phyloP scores from a whole-genome alignment of 64 coral and sea anemone species.

The Acropora yongei region DNA sequence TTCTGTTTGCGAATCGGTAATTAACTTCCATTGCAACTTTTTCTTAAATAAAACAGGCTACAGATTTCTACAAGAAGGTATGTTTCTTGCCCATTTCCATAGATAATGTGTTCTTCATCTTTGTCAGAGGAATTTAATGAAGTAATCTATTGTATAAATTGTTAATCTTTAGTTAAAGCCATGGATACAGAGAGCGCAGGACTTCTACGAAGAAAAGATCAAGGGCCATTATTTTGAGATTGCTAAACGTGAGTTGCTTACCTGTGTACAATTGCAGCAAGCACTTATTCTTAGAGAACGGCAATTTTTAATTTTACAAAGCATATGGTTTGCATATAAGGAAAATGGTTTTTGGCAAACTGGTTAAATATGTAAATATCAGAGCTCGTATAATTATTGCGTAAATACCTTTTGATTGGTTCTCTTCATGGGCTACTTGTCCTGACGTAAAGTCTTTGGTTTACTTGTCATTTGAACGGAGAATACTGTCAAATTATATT shows the following conservation, averaged over 20 bases:
- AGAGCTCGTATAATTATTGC: too few relatives aligned
- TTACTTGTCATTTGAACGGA: too few relatives aligned
- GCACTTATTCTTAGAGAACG: too few relatives aligned
- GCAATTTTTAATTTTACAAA: too few relatives aligned
- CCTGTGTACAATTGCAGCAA: too few relatives aligned
- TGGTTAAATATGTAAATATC: too few relatives aligned
- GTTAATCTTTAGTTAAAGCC: slow-evolving; percentile 23
- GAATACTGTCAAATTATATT: too few relatives aligned
- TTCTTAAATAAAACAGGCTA: slow-evolving; percentile 14
- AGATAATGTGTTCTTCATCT: not conserved
- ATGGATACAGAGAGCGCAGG: slow-evolving; percentile 40
- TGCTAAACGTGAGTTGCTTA: slow-evolving; percentile 23
- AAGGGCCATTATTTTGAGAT: slow-evolving; percentile 67
- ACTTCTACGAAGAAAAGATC: slow-evolving; percentile 59
- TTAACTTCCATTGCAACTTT: not conserved
- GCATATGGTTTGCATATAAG: too few relatives aligned
- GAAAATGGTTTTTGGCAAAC: too few relatives aligned
- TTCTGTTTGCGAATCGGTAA: not conserved
- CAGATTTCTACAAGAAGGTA: slow-evolving; percentile 62
- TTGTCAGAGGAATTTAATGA: not conserved
- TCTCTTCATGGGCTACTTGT: too few relatives aligned
- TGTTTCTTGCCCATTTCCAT: not conserved
- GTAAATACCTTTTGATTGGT: too few relatives aligned
- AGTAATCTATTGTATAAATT: not conserved
- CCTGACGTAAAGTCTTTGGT: too few relatives aligned